Base-by-base conservation (phyloP, 2,888 invertebrate genomes). In the Coenonympha glycerion region DNA sequence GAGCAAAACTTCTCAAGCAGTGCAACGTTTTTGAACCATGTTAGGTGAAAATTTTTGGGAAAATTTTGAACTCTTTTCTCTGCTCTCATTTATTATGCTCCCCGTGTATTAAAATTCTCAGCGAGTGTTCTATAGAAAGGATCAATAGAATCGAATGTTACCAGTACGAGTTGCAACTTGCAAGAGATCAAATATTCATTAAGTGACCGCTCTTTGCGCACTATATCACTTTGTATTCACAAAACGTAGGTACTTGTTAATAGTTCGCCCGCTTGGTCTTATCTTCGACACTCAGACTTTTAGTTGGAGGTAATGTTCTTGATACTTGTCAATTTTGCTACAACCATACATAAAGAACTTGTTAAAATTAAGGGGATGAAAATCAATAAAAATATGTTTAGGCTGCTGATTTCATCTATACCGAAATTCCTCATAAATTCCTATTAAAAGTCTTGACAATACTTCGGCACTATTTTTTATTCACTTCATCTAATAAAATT, bases 101-200 rank as follows among this genome's bases (percentile, higher is more conserved):
- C 11, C 42, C 9, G 3, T 46, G 49, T 57, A 57, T 64, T 62
- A 58, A 61, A 60, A 66, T 65, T 66, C 63, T 45, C 39, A 40
- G 42, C 53, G 40, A 53, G 65, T 60, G 56, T 60, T 57, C 62
- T 55, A 52, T 52, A 58, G 58, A 57, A 58, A 55, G 57, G 57
- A 62, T 66, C 72, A 78, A 79, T 79, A 78, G 77, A 76, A 75
- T 75, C 70, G 64, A 74, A 78, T 73, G 68, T 72, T 67, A 69
- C 66, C 61, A 59, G 60, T 58, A 63, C 65, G 64, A 66, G 65
- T 65, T 70, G 67, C n/a, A n/a, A n/a, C n/a, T 65, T 73, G 71
- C 72, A 71, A 68, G 64, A 63, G 63, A 75, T 79, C 75, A 74
- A 82, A 79, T 79, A 80, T 81, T 82, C 80, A 82, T 82, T 80